These are phyloP conservation scores for Corvus cornix DNA, from an alignment of 2,113 vertebrate genomes.

Conservation along the genomic window DNA sequence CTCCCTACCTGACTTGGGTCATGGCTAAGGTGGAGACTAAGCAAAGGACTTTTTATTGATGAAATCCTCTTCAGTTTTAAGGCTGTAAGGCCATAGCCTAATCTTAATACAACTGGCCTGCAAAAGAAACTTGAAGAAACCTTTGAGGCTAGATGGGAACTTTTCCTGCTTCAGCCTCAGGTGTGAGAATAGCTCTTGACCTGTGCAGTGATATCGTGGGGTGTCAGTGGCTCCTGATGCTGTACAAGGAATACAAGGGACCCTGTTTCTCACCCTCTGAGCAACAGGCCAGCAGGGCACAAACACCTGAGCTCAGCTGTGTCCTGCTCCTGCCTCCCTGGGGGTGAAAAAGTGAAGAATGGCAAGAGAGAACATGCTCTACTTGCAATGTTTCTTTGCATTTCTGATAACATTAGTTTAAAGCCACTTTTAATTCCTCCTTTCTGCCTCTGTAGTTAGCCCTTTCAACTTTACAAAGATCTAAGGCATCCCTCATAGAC, in stretches of 20 bases:
- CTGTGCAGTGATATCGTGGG: fast-evolving
- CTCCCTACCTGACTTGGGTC: not conserved
- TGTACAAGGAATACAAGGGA: not conserved
- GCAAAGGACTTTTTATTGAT: not conserved
- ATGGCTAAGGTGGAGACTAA: not conserved
- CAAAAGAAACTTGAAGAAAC: not conserved
- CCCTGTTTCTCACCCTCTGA: not conserved
- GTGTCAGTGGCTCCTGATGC: not conserved
- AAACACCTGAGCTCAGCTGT: not conserved
- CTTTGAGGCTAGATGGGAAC: not conserved
- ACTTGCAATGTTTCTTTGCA: not conserved
- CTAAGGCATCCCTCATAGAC: not conserved
- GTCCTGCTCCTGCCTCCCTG: not conserved
- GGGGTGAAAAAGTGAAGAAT: not conserved
- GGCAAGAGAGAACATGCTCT: not conserved
- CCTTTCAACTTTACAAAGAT: not conserved
- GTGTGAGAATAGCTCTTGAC: not conserved
- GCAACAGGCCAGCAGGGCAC: not conserved
- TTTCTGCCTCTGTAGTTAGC: not conserved
- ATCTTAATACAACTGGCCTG: not conserved
- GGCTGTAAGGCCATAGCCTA: not conserved
- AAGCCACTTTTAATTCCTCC: not conserved
- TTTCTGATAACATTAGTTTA: not conserved
- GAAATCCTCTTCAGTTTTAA: not conserved
- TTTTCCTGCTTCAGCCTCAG: not conserved